Percentiles rank a stretch among this genome's conserved stretches.
Conservation (phyloP, 2,888 invertebrate genomes). For the Cybosia mesomella region DNA sequence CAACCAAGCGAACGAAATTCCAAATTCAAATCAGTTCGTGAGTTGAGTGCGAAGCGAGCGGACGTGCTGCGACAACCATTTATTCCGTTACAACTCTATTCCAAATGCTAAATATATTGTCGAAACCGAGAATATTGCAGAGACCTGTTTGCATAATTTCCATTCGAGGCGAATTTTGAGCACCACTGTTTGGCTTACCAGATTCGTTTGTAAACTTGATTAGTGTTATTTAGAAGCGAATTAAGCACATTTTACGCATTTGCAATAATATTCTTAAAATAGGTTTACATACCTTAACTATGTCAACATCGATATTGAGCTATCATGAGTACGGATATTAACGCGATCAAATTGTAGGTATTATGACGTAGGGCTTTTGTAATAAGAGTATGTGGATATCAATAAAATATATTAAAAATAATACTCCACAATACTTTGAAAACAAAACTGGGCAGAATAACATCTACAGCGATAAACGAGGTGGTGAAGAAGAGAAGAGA, state of each 20-base stretch:
- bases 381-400: too few species aligned
- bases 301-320: neutral
- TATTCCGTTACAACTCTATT: slow-evolving; percentile 80
- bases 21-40: slow-evolving; percentile 85
- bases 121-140: slow-evolving; percentile 78
- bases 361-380: too few species aligned
- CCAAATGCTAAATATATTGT: slow-evolving; percentile 80
- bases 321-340: neutral
- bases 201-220: slow-evolving; percentile 60
- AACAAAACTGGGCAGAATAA: too few species aligned
- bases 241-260: slow-evolving; percentile 34
- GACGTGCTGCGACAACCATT: slow-evolving; percentile 78
- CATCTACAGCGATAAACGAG: too few species aligned
- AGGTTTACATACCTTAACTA: neutral
- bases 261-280: slow-evolving; percentile 20
- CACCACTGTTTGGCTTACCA: slow-evolving; percentile 57
- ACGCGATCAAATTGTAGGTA: too few species aligned
- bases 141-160: slow-evolving; percentile 75
- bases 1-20: slow-evolving; percentile 75
- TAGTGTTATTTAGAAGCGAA: slow-evolving; percentile 47
- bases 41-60: slow-evolving; percentile 76
- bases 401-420: too few species aligned
- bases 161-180: slow-evolving; percentile 67
- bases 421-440: too few species aligned
- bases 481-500: too few species aligned